Conservation (phyloP, 1,140 invertebrate species). For the Zaprionus lachaisei region DNA sequence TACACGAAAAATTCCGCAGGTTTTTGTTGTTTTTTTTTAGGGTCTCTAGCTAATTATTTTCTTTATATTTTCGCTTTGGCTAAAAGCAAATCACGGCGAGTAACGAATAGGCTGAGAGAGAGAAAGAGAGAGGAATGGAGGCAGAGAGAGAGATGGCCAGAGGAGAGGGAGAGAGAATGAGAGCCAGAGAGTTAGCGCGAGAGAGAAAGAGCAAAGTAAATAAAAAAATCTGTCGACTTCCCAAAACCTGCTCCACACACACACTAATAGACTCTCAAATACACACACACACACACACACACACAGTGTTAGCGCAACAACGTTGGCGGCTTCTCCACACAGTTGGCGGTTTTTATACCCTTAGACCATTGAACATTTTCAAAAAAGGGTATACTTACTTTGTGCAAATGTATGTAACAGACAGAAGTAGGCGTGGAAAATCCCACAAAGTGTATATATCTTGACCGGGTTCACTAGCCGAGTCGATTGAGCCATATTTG, state of each 20-base stretch:
- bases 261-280: not conserved
- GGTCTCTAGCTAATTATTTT: conserved; percentile 76
- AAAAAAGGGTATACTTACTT: no score
- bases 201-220: conserved; percentile 46
- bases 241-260: conserved; percentile 51
- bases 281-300: conserved; percentile 17
- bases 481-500: no score
- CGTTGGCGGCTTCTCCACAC: conserved; percentile 60
- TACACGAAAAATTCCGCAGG: conserved; percentile 50
- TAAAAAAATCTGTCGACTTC: conserved; percentile 44
- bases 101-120: conserved; percentile 55
- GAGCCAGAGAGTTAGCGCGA: not conserved
- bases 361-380: no score
- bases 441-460: no score
- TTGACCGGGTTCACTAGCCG: no score
- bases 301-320: conserved; percentile 37
- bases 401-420: no score
- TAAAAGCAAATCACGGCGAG: conserved; percentile 70
- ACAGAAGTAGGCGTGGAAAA: no score
- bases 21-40: conserved; percentile 25
- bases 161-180: conserved; percentile 19
- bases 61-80: conserved; percentile 70
- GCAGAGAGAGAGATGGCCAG: not conserved
- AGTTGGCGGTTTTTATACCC: conserved; percentile 58
- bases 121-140: conserved; percentile 26